Evolutionary conservation across 2,888 invertebrate species (phyloP).

Genomic region (Caenorhabditis sp.): DNA sequence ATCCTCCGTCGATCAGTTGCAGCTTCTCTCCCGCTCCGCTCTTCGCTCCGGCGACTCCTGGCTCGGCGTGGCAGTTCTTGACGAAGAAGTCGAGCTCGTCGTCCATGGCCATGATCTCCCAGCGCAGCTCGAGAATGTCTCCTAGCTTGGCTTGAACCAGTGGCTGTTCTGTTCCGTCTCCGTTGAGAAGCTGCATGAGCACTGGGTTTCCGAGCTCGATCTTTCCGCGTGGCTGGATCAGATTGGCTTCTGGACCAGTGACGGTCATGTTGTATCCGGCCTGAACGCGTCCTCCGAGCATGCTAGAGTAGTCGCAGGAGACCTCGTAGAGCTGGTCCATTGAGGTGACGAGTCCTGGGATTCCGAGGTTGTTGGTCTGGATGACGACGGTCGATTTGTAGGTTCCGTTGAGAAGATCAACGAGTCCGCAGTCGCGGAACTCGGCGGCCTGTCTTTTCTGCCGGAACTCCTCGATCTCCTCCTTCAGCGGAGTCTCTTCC

Average conservation of each 20-base stretch:
- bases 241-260: conserved; percentile 77
- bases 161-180: conserved; percentile 67
- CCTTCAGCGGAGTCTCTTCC: conserved; percentile 52
- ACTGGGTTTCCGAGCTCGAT: conserved; percentile 79
- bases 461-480: conserved; percentile 65
- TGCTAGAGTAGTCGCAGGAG: conserved; percentile 75
- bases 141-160: conserved; percentile 77
- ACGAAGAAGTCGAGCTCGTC: conserved; percentile 79
- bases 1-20: conserved; percentile 77
- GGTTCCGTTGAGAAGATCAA: conserved; percentile 77
- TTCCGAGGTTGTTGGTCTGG: conserved; percentile 79
- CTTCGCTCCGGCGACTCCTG: conserved; percentile 63
- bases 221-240: conserved; percentile 79
- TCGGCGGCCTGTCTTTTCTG: conserved; percentile 70
- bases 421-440: conserved; percentile 76
- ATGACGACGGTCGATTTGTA: conserved; percentile 78
- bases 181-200: conserved; percentile 76
- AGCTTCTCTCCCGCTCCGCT: conserved; percentile 69
- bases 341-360: conserved; percentile 78
- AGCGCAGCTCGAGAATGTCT: conserved; percentile 78
- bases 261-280: conserved; percentile 78
- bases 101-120: conserved; percentile 79
- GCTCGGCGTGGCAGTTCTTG: conserved; percentile 77
- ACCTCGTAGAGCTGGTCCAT: conserved; percentile 79
- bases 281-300: conserved; percentile 77